These are phyloP conservation scores for Ephydatia muelleri DNA, from an alignment of 37 sponge, comb jelly and placozoan species.

Conservation along the genomic window DNA sequence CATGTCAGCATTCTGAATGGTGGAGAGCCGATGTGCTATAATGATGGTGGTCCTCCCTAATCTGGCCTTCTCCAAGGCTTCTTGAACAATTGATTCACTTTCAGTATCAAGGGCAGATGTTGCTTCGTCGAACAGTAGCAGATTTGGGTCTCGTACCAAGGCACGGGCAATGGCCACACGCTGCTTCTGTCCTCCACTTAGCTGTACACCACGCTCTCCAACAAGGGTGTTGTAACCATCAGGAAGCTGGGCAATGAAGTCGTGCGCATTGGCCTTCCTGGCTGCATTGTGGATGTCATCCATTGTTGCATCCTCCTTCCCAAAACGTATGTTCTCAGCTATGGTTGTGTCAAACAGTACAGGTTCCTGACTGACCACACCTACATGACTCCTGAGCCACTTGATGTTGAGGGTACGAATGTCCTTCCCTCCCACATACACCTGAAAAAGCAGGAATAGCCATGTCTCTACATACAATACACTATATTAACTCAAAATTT, in stretches of 20 bases:
- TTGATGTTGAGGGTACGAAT: too few species aligned
- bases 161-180: too few species aligned
- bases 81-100: conserved; percentile 79
- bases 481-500: too few species aligned
- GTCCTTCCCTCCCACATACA: conserved; percentile 60
- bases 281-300: conserved; percentile 78
- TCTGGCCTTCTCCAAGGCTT: conserved; percentile 82
- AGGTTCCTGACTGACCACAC: too few species aligned
- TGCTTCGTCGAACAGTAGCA: conserved; percentile 90
- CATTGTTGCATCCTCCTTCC: conserved; percentile 71
- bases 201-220: conserved; percentile 80
- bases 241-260: conserved; percentile 75
- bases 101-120: conserved; percentile 93
- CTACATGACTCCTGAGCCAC: too few species aligned
- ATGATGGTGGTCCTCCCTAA: conserved; percentile 87
- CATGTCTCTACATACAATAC: too few species aligned
- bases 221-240: conserved; percentile 80
- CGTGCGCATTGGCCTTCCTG: conserved; percentile 83
- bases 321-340: too few species aligned
- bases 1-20: too few species aligned
- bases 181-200: too few species aligned
- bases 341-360: too few species aligned
- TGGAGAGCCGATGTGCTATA: conserved; percentile 92
- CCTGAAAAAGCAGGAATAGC: too few species aligned
- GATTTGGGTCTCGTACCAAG: conserved; percentile 78